phyloP scores from a whole-genome alignment of 2,797 vertebrate species.

The Pseudochromis fuscus region DNA sequence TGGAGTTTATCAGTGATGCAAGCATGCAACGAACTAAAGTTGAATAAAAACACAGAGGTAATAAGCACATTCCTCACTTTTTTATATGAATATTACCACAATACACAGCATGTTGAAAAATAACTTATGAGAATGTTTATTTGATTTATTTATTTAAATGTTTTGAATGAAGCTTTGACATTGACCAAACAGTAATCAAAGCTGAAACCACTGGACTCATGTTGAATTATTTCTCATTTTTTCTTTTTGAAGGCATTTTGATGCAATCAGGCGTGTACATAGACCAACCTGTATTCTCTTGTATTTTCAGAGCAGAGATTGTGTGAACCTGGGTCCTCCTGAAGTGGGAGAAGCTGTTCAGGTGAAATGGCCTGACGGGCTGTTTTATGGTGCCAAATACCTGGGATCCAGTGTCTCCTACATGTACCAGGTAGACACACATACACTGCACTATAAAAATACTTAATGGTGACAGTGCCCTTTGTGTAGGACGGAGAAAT shows the following conservation, averaged over 20 bases:
- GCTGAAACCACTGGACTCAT: neutral
- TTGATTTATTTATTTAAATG: too few relatives aligned
- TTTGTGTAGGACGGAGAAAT: neutral
- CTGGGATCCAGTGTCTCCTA: conserved; percentile 91
- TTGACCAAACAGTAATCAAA: neutral
- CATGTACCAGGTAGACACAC: conserved; percentile 92
- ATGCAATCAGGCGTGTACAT: neutral
- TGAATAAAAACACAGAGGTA: too few relatives aligned
- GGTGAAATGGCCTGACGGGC: conserved; percentile 98
- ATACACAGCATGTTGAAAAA: too few relatives aligned
- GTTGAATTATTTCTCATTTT: neutral
- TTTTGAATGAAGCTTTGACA: neutral
- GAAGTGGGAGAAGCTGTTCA: conserved; percentile 93
- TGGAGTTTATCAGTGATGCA: too few relatives aligned
- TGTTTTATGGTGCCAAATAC: conserved; percentile 95
- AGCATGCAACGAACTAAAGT: too few relatives aligned
- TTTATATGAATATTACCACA: too few relatives aligned
- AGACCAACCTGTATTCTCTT: conserved; percentile 34
- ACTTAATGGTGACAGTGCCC: neutral
- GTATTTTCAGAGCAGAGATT: conserved; percentile 92
- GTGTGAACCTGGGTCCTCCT: conserved; percentile 91
- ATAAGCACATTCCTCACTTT: too few relatives aligned
- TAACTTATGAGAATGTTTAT: too few relatives aligned
- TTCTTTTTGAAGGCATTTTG: conserved; percentile 6
- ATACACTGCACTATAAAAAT: neutral